Conservation (phyloP, 2,797 vertebrate genomes). For the Mionectes olivaceus region DNA sequence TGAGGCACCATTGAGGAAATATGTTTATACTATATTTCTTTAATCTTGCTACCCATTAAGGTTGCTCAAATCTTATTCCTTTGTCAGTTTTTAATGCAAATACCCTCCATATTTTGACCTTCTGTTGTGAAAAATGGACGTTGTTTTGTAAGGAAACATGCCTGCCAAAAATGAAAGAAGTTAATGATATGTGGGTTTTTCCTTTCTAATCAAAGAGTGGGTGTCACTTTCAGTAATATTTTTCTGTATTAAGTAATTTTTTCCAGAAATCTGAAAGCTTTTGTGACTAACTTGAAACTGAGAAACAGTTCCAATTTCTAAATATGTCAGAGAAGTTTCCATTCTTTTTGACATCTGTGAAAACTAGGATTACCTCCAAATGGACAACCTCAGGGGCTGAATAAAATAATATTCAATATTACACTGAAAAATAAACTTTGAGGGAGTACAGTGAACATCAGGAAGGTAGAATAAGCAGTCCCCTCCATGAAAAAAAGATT, state of each 20-base stretch:
- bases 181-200: neutral
- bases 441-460: neutral
- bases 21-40: neutral
- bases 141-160: neutral
- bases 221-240: neutral
- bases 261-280: neutral
- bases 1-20: neutral
- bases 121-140: neutral
- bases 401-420: neutral
- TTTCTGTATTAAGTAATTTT: neutral
- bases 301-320: neutral
- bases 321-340: neutral
- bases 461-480: neutral
- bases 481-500: neutral
- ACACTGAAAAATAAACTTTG: neutral
- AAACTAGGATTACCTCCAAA: conserved; percentile 19
- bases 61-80: neutral
- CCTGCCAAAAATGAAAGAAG: neutral
- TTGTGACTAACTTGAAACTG: neutral
- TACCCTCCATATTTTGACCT: neutral
- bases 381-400: neutral
- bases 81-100: neutral
- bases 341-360: neutral
- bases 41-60: neutral
- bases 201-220: neutral